phyloP scores from a whole-genome alignment of 2,888 invertebrate species.

The Bedellia somnulentella region DNA sequence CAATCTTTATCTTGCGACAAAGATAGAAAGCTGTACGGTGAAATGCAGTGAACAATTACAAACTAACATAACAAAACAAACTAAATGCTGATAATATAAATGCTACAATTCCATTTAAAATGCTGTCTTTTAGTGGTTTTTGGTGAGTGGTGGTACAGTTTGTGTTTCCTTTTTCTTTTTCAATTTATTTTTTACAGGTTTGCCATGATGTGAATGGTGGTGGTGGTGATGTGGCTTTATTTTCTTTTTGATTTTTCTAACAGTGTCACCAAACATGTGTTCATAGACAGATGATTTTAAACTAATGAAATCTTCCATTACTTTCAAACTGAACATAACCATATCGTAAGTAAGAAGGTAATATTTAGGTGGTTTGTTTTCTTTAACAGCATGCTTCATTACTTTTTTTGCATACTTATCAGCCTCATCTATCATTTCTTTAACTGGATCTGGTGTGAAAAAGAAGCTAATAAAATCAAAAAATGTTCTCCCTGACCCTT shows the following conservation, averaged over 20 bases:
- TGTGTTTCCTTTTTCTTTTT: conserved; percentile 9
- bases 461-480: conserved; percentile 20
- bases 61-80: too few species aligned
- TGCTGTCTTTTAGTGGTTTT: too few species aligned
- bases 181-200: too few species aligned
- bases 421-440: conserved; percentile 17
- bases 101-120: too few species aligned
- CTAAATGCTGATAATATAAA: too few species aligned
- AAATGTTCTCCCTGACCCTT: conserved; percentile 14
- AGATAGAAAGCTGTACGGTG: too few species aligned
- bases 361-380: conserved; percentile 25
- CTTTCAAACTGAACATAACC: conserved; percentile 29
- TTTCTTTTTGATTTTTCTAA: conserved; percentile 12
- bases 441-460: conserved; percentile 19
- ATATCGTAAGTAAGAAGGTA: conserved; percentile 30
- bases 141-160: not conserved
- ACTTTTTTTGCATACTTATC: conserved; percentile 23
- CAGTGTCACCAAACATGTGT: conserved; percentile 12
- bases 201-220: conserved; percentile 12
- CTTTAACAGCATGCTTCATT: conserved; percentile 19
- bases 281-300: conserved; percentile 23
- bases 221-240: conserved; percentile 12
- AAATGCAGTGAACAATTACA: too few species aligned
- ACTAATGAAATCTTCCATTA: conserved; percentile 30
- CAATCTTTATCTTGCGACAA: too few species aligned